These are phyloP conservation scores for Sturmia bella DNA, from an alignment of 2,888 invertebrate genomes.

Conservation along the genomic window DNA sequence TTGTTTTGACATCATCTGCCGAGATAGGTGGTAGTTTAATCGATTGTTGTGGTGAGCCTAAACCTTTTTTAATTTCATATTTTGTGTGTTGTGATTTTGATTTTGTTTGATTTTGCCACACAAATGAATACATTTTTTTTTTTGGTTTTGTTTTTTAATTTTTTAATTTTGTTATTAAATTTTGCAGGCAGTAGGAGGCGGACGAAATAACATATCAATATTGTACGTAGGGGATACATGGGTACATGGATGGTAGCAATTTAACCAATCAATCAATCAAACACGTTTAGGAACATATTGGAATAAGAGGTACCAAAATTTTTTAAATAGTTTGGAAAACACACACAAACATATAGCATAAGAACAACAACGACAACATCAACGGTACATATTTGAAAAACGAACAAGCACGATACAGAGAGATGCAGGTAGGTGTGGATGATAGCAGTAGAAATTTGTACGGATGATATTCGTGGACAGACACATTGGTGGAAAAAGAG, in stretches of 20 bases:
- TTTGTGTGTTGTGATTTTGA: constrained; percentile 61
- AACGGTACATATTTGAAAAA: constrained; percentile 4
- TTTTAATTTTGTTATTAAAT: constrained; percentile 66
- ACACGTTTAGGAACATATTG: constrained; percentile 40
- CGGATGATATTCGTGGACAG: constrained; percentile 33
- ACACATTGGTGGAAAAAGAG: constrained; percentile 44
- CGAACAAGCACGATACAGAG: constrained; percentile 17
- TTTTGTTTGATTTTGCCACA: constrained; percentile 65
- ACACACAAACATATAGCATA: too few species aligned
- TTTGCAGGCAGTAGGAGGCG: constrained; percentile 45
- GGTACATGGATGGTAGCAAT: constrained; percentile 54
- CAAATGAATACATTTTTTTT: constrained; percentile 52
- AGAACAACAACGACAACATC: constrained; percentile 10
- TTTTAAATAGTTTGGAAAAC: constrained; percentile 35
- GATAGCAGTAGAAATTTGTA: constrained; percentile 51
- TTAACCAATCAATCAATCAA: constrained; percentile 53
- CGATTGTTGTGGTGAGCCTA: constrained; percentile 80
- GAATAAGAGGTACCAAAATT: constrained; percentile 53
- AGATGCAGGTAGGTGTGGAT: constrained; percentile 60
- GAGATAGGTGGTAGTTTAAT: constrained; percentile 82
- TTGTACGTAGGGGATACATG: constrained; percentile 56
- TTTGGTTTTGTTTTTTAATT: constrained; percentile 28
- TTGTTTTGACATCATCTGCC: constrained; percentile 79
- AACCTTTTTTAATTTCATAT: constrained; percentile 73
- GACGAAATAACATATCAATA: constrained; percentile 48